Base-by-base conservation (phyloP, 2,797 vertebrate species). In the Mormyrus proboscirostris region DNA sequence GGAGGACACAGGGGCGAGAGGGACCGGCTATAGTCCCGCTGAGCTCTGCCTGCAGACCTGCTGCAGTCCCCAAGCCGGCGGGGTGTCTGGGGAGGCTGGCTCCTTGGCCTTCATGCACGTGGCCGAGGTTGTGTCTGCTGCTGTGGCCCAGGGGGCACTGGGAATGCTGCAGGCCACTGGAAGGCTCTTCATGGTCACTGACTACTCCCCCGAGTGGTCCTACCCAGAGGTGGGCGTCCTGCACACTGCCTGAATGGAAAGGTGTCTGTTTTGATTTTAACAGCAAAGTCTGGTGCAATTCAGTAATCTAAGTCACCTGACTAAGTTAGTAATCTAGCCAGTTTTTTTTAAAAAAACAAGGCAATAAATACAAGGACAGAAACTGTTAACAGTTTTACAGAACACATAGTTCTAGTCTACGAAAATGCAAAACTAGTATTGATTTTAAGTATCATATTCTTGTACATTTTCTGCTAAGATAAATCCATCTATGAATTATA, bases 121-220 rank as follows among this genome's bases (percentile, higher is more conserved):
- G 82, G 97, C 98, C 0, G 98, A 99, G 95, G 99, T 98, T 92
- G 98, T 99, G 25, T 98, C 98, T 0, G 97, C 97, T 73, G 97
- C 97, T 0, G 96, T 98, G 0, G 97, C 97, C 90, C 98, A 98
- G 91, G 96, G 97, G 91, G 96, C 97, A 90, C 95, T 99, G 95
- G 98, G 98, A 73, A 95, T 99, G 97, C 97, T 99, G 79, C 99
- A 99, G 95, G 98, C 98, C 93, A 98, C 97, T 0, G 98, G 98
- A 2, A 96, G 98, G 86, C 96, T 99, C 94, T 99, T 99, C 96
- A 97, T 99, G 97, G 98, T 99, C 94, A 99, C 99, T 0, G 99
- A 99, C 95, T 99, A 99, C 94, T 99, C 99, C 53, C 99, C 98
- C 0, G 99, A 99, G 93, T 99, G 99, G 99, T 99, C 99, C 44